phyloP scores from a whole-genome alignment of 2,797 vertebrate species.

The Pseudopleuronectes americanus region DNA sequence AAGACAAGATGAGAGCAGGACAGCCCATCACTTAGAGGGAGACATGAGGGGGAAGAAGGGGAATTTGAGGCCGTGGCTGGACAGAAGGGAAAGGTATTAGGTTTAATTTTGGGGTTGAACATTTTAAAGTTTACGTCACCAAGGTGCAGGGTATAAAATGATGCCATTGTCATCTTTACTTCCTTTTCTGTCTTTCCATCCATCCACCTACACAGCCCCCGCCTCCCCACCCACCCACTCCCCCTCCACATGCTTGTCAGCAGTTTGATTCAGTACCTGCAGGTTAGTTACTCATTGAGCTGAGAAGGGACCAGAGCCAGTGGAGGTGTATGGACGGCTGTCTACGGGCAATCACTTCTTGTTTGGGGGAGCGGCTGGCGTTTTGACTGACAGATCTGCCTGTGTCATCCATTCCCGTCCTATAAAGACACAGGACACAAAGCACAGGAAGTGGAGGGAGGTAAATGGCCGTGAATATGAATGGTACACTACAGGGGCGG shows the following conservation, averaged over 20 bases:
- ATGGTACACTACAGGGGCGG: slow-evolving; percentile 74
- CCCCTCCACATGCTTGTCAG: slow-evolving; percentile 74
- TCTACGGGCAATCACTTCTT: slow-evolving; percentile 65
- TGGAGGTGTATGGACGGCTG: slow-evolving; percentile 78
- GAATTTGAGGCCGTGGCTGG: slow-evolving; percentile 6
- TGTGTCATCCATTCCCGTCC: slow-evolving; percentile 76
- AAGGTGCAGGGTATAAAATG: slow-evolving; percentile 71
- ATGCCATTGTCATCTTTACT: slow-evolving; percentile 72
- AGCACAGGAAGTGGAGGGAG: slow-evolving; percentile 80
- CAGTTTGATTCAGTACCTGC: slow-evolving; percentile 85
- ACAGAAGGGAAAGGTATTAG: slow-evolving; percentile 42
- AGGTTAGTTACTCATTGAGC: slow-evolving; percentile 87
- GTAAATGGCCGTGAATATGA: slow-evolving; percentile 71
- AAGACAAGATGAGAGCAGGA: slow-evolving; percentile 74
- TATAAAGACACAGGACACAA: slow-evolving; percentile 76
- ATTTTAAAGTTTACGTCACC: slow-evolving; percentile 73
- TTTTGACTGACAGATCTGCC: slow-evolving; percentile 84
- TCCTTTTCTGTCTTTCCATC: slow-evolving; percentile 54
- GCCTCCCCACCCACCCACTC: slow-evolving; percentile 25
- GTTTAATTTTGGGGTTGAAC: slow-evolving; percentile 30
- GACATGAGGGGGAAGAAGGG: slow-evolving; percentile 12
- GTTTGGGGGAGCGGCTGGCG: slow-evolving; percentile 29
- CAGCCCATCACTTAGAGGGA: slow-evolving; percentile 72
- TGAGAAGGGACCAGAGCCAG: slow-evolving; percentile 63
- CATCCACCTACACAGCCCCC: slow-evolving; percentile 74